phyloP scores from a whole-genome alignment of 2,113 vertebrate genomes.

The Petromus typicus region DNA sequence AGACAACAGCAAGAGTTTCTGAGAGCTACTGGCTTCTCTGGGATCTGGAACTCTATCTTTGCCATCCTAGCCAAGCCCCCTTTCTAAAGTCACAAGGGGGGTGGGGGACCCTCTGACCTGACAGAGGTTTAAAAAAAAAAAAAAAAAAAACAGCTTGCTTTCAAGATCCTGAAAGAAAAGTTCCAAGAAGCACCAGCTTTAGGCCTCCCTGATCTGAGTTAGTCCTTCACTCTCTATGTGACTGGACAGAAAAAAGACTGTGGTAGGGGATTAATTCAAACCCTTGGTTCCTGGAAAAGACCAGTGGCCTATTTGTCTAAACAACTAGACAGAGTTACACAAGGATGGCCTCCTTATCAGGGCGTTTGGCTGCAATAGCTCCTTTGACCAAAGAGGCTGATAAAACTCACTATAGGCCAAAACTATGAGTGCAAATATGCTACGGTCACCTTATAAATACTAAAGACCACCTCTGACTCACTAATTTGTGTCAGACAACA shows the following conservation, averaged over 20 bases:
- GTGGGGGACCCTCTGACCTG: not conserved
- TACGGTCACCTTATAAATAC: not conserved
- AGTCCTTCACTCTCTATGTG: not conserved
- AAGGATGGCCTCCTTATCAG: not conserved
- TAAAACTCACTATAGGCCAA: not conserved
- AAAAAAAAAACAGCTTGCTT: not conserved
- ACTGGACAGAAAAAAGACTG: not conserved
- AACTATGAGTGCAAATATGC: not conserved
- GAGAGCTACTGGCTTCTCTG: not conserved
- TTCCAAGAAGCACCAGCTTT: not conserved
- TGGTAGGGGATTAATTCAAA: not conserved
- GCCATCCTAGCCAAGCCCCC: not conserved
- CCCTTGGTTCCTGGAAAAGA: too few species aligned
- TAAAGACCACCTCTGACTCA: not conserved
- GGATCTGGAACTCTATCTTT: not conserved
- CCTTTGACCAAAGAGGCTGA: not conserved
- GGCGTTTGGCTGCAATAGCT: not conserved
- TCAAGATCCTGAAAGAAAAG: not conserved
- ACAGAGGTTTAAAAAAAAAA: not conserved
- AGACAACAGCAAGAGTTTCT: not conserved
- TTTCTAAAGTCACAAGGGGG: not conserved
- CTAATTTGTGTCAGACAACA: not conserved
- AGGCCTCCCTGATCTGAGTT: not conserved
- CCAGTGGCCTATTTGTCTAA: too few species aligned
- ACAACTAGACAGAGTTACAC: too few species aligned